phyloP scores from a whole-genome alignment of 2,888 invertebrate genomes.

The Tribolium freemani region DNA sequence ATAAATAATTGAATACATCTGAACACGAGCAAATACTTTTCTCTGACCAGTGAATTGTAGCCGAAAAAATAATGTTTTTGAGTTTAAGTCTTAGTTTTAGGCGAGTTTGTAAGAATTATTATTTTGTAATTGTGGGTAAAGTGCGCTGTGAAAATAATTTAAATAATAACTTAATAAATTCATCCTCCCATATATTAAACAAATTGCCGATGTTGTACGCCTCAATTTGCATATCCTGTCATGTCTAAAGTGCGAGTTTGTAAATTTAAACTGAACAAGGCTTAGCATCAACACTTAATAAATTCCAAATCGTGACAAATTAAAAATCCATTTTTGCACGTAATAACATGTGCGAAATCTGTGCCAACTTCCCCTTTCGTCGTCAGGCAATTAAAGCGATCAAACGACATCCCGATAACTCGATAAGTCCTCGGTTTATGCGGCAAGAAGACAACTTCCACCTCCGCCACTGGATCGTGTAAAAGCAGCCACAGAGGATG shows the following conservation, averaged over 20 bases:
- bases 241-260: neutral
- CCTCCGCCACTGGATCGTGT: constrained; percentile 54
- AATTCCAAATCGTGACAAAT: neutral
- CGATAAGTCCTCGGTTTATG: neutral
- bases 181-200: neutral
- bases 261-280: neutral
- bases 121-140: too few relatives aligned
- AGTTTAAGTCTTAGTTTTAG: too few relatives aligned
- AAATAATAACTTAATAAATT: neutral
- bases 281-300: neutral
- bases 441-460: neutral
- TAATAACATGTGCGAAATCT: neutral
- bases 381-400: neutral
- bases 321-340: neutral
- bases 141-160: neutral
- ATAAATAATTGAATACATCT: too few relatives aligned
- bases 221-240: neutral
- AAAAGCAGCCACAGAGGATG: constrained; percentile 51
- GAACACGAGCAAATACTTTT: too few relatives aligned
- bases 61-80: too few relatives aligned
- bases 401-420: neutral
- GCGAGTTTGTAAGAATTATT: too few relatives aligned
- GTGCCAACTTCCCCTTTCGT: neutral
- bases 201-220: neutral
- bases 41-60: too few relatives aligned